These are phyloP conservation scores for Odontophorus gujanensis DNA, from an alignment of 2,113 vertebrate species.

Conservation along the genomic window DNA sequence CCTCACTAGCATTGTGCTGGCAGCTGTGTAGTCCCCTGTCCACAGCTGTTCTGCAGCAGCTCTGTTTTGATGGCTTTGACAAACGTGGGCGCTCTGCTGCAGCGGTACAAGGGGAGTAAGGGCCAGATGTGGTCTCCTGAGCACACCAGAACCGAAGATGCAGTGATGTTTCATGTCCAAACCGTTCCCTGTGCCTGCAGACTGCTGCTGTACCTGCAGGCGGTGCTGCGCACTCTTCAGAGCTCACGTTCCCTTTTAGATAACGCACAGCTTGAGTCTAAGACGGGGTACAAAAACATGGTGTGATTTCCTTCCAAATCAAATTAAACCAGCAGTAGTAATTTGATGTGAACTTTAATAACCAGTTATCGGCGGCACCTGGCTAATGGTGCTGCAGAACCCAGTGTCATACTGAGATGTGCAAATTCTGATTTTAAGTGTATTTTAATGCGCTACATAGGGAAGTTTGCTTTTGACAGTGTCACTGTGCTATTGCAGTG, in stretches of 20 bases:
- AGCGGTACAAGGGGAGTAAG: not conserved
- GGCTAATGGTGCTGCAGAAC: not conserved
- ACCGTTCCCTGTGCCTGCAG: not conserved
- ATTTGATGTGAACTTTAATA: not conserved
- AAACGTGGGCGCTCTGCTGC: not conserved
- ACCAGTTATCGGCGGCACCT: not conserved
- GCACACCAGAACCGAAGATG: not conserved
- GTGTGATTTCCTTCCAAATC: not conserved
- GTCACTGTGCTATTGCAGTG: not conserved
- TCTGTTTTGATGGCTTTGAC: not conserved
- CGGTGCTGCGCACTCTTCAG: not conserved
- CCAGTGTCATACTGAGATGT: not conserved
- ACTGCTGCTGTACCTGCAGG: not conserved
- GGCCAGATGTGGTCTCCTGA: not conserved
- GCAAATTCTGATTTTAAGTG: not conserved
- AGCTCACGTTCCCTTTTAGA: not conserved
- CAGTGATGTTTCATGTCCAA: not conserved
- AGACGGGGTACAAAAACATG: not conserved
- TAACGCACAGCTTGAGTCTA: not conserved
- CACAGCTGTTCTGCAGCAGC: not conserved
- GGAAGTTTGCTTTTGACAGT: not conserved
- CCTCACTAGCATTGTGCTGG: fast-evolving
- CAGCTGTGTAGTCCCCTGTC: fast-evolving
- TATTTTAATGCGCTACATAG: not conserved
- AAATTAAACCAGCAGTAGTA: not conserved